A percentile compares a stretch with the other conserved stretches of the same genome.
Evolutionary conservation across 2,888 invertebrate genomes (phyloP).

Genomic region (Azorinus chamasolen): DNA sequence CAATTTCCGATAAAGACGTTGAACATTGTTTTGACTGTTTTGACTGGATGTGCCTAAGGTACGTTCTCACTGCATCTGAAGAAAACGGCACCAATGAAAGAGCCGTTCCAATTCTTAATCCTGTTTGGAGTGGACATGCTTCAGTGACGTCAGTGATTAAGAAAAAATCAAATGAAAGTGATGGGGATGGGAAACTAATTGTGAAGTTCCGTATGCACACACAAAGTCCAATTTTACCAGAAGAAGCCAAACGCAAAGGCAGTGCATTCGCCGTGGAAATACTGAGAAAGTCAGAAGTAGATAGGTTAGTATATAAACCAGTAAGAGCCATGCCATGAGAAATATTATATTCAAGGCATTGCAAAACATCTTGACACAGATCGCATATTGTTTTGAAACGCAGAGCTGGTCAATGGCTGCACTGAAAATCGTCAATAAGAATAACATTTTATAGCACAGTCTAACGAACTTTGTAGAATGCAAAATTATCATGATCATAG

Average conservation of each 20-base stretch:
- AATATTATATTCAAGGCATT: too few relatives aligned
- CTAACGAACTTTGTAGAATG: too few relatives aligned
- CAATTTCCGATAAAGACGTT: conserved; percentile 1
- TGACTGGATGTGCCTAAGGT: conserved; percentile 33
- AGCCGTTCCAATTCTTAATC: too few relatives aligned
- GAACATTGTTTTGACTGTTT: not conserved
- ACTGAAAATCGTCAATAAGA: too few relatives aligned
- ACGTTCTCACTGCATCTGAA: not conserved
- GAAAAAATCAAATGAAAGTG: not conserved
- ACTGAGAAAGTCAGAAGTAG: conserved; percentile 18
- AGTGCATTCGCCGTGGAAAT: conserved; percentile 35
- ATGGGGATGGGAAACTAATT: conserved; percentile 15
- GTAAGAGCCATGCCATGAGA: too few relatives aligned
- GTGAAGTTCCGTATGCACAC: conserved; percentile 42
- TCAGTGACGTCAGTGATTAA: conserved; percentile 22
- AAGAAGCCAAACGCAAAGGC: not conserved
- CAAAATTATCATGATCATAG: too few relatives aligned
- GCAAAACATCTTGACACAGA: too few relatives aligned
- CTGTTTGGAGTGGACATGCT: conserved; percentile 50
- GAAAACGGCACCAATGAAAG: not conserved
- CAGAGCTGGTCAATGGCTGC: too few relatives aligned
- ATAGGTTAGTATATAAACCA: conserved; percentile 17
- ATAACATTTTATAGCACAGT: too few relatives aligned
- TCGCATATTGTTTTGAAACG: too few relatives aligned
- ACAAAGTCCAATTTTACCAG: conserved; percentile 9